A percentile compares a stretch with the other conserved stretches of the same genome.
phyloP scores from a whole-genome alignment of 2,888 invertebrate species.

The Pecten maximus region DNA sequence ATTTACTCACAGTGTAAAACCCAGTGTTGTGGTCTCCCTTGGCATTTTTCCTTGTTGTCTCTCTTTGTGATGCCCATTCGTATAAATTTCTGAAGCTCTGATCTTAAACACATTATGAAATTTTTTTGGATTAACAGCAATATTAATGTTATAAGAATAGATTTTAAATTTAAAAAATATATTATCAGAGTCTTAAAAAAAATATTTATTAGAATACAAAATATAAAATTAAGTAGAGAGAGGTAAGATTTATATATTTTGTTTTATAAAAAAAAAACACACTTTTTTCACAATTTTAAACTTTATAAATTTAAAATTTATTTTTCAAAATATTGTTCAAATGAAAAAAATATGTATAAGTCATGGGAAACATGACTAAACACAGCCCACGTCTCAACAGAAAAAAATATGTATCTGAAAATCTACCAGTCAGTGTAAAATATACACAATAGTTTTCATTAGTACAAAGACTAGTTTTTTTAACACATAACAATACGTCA shows the following conservation, averaged over 20 bases:
- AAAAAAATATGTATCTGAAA: slow-evolving; percentile 19
- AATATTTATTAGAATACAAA: no score
- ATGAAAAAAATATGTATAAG: neutral
- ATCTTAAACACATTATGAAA: no score
- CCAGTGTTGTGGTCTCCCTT: neutral
- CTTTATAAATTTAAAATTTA: neutral
- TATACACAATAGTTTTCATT: slow-evolving; percentile 35
- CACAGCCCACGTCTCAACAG: neutral
- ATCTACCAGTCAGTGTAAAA: neutral
- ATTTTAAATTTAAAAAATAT: no score
- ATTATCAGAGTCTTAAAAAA: no score
- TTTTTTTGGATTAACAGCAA: no score
- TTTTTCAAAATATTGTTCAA: neutral
- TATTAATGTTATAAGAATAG: no score
- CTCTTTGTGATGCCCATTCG: neutral
- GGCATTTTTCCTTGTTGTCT: neutral
- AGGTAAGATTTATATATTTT: neutral
- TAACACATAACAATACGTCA: neutral
- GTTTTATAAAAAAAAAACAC: neutral
- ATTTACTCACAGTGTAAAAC: neutral
- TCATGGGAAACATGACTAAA: slow-evolving; percentile 33
- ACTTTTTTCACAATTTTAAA: no score
- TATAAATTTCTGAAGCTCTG: no score
- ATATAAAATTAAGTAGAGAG: no score
- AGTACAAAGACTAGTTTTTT: neutral